These are phyloP conservation scores for Odocoileus virginianus DNA, from an alignment of 2,113 vertebrate species.

Conservation along the genomic window DNA sequence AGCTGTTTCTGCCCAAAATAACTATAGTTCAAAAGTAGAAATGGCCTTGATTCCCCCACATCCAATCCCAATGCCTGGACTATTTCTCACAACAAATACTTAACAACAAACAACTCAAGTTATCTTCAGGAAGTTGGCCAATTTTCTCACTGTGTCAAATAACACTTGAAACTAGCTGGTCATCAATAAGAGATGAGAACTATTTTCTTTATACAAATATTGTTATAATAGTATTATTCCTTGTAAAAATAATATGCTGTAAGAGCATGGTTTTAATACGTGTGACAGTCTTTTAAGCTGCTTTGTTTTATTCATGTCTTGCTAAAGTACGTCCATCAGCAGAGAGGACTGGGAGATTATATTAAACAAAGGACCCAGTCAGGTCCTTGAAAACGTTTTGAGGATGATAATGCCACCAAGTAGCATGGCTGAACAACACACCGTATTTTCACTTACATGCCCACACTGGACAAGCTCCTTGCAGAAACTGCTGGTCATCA, in stretches of 20 bases:
- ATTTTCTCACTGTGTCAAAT: not conserved
- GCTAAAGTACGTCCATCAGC: not conserved
- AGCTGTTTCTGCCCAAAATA: conserved; percentile 59
- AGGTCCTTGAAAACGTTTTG: not conserved
- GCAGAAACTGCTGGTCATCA: not conserved
- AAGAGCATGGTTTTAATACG: not conserved
- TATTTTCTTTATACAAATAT: conserved; percentile 1
- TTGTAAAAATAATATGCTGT: not conserved
- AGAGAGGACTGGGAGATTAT: not conserved
- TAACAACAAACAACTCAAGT: not conserved
- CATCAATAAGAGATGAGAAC: not conserved
- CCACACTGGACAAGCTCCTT: not conserved
- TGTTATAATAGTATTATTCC: not conserved
- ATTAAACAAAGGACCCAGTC: not conserved
- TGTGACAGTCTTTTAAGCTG: not conserved
- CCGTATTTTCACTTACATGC: not conserved
- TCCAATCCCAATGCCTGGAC: not conserved
- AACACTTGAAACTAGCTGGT: not conserved
- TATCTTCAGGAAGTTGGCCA: not conserved
- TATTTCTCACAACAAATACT: not conserved
- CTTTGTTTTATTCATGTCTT: not conserved
- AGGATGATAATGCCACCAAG: not conserved
- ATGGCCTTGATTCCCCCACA: not conserved
- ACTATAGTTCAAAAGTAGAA: conserved; percentile 13
- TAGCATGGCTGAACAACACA: not conserved